A percentile compares a stretch with the other conserved stretches of the same genome.
These are phyloP conservation scores for Rousettus madagascariensis DNA, from an alignment of 2,797 vertebrate species.

Conservation along the genomic window DNA sequence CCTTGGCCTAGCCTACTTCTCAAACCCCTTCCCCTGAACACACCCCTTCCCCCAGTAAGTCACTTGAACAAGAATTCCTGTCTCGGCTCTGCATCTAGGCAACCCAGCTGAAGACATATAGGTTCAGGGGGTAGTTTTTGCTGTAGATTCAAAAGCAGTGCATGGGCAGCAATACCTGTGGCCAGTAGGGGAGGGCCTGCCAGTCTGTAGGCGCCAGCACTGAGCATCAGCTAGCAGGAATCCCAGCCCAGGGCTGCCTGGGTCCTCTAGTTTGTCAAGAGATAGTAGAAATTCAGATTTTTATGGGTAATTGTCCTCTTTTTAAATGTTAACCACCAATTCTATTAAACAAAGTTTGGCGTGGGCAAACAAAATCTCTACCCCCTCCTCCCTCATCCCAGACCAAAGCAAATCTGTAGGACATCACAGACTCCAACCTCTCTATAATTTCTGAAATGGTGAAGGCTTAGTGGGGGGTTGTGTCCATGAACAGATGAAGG, in stretches of 20 bases:
- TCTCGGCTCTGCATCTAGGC: background rate
- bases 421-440: background rate
- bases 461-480: background rate
- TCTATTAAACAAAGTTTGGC: background rate
- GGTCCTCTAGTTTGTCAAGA: background rate
- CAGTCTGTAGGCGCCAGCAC: background rate
- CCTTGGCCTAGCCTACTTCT: background rate
- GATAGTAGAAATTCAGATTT: background rate
- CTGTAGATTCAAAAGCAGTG: background rate
- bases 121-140: background rate
- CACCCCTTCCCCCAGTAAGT: background rate
- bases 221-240: background rate
- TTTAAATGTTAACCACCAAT: background rate
- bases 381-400: background rate
- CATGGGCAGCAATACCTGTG: background rate
- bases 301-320: background rate
- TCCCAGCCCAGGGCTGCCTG: background rate
- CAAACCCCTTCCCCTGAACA: background rate
- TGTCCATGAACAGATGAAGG: background rate
- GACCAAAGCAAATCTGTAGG: background rate
- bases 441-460: background rate
- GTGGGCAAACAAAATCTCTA: background rate
- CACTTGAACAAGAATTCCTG: background rate
- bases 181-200: rapidly evolving
- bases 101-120: background rate